phyloP scores from a whole-genome alignment of 2,797 vertebrate species.

The Clamator glandarius region DNA sequence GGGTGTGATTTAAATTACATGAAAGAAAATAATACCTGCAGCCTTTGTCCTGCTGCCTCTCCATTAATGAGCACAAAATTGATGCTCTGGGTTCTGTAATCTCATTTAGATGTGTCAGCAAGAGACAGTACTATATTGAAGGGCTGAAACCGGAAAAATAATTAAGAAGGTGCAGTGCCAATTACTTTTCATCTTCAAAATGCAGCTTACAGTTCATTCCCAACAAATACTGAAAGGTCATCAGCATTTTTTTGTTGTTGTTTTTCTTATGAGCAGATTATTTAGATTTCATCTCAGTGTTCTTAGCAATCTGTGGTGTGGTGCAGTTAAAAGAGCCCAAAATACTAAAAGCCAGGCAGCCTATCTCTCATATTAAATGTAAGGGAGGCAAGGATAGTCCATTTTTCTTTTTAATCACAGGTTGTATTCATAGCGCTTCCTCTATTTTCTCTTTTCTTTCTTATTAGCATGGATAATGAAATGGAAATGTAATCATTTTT shows the following conservation, averaged over 20 bases:
- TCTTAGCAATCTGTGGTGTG: background rate
- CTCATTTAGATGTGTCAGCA: conserved; percentile 67
- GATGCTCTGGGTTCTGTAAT: conserved; percentile 49
- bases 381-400: conserved; percentile 6
- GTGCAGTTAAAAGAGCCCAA: background rate
- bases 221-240: conserved; percentile 70
- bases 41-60: conserved; percentile 12
- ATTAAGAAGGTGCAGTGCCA: conserved; percentile 71
- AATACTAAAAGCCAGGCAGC: background rate
- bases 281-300: conserved; percentile 49
- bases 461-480: conserved; percentile 35
- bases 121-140: conserved; percentile 61
- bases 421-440: background rate
- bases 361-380: conserved; percentile 9
- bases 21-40: conserved; percentile 17
- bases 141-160: conserved; percentile 69
- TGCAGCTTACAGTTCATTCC: conserved; percentile 56
- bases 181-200: conserved; percentile 71
- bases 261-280: conserved; percentile 53
- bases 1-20: conserved; percentile 8
- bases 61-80: conserved; percentile 64
- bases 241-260: conserved; percentile 16
- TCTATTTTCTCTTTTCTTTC: conserved; percentile 25
- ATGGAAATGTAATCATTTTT: conserved; percentile 48
- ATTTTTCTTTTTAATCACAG: conserved; percentile 40